A percentile compares a stretch with the other conserved stretches of the same genome.
These are phyloP conservation scores for Athetis lepigone DNA, from an alignment of 2,888 invertebrate species.

Conservation along the genomic window DNA sequence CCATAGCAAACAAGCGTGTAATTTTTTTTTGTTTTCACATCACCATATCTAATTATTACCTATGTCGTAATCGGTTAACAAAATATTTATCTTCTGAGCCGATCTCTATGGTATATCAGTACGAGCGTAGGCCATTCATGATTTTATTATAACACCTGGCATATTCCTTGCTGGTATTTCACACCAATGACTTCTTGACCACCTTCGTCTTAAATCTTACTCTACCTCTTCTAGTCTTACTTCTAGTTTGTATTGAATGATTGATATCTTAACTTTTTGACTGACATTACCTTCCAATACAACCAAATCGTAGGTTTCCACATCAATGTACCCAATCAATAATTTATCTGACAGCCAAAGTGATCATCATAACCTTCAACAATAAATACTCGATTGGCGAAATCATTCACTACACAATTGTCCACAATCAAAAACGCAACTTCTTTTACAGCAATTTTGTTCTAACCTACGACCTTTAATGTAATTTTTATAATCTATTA, in stretches of 20 bases:
- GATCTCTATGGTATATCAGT: neutral
- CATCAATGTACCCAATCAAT: constrained; percentile 35
- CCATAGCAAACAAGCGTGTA: constrained; percentile 19
- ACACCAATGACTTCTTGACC: neutral
- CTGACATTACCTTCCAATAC: neutral
- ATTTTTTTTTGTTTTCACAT: constrained; percentile 16
- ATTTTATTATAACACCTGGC: neutral
- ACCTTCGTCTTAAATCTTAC: neutral
- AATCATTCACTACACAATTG: constrained; percentile 15
- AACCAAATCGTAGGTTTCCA: constrained; percentile 24
- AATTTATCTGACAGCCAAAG: constrained; percentile 20
- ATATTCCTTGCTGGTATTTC: no score
- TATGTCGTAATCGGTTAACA: constrained; percentile 18
- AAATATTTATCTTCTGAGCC: neutral
- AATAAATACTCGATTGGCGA: constrained; percentile 18
- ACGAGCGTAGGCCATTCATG: neutral
- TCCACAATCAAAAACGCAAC: constrained; percentile 7
- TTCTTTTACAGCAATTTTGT: constrained; percentile 1
- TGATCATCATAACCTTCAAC: constrained; percentile 26
- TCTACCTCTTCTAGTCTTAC: no score
- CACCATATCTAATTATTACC: constrained; percentile 12
- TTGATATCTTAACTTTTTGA: neutral
- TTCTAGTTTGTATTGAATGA: no score
- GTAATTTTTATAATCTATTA: constrained; percentile 16
- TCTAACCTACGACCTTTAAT: constrained; percentile 5